Base-by-base conservation (phyloP, 2,888 invertebrate genomes). In the Tanypteryx hageni region DNA sequence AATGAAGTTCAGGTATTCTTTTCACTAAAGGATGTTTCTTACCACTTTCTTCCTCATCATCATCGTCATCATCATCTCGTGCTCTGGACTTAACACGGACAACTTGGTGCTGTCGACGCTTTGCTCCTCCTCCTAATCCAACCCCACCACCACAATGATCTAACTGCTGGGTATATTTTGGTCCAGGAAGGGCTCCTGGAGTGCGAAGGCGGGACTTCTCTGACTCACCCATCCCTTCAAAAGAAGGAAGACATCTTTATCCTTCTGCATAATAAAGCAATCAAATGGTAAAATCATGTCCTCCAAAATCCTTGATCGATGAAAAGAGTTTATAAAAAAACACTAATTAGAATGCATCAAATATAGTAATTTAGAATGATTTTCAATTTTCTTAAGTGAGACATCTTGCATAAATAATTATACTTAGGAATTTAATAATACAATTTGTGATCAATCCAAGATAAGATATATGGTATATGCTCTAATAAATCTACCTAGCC, bases 171-270 rank as follows among this genome's bases (percentile, higher is more conserved):
- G 95, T 95, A 92, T 96, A 95, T 85, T 95, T 95, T 59, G 95
- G 95, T 44, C 95, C 95, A 93, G 93, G 44, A 94, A 92, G 82
- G 93, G 94, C 93, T 11, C 95, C 96, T 0, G 96, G 96, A 18
- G 96, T 96, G 91, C 97, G 96, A 68, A 97, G 95, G 10, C 97
- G 96, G 94, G 97, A 96, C 95, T 97, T 97, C 95, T 97, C 97
- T 0, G 97, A 96, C 94, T 97, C 97, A 61, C 94, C 94, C 95
- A 89, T 89, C 10, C 89, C 89, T 89, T 31, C 64, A n/a, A 5
- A 11, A n/a, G 31, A n/a, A 44, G 5, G 22, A 61, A 27, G 3
- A 27, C 56, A 76, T 0, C 22, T 22, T 44, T 44, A 44, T 44
- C 44, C 44, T 44, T 44, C 44, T 44, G 5, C 5, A 44, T 44